These are phyloP conservation scores for Natrix natrix DNA, from an alignment of 2,797 vertebrate species.

Conservation along the genomic window DNA sequence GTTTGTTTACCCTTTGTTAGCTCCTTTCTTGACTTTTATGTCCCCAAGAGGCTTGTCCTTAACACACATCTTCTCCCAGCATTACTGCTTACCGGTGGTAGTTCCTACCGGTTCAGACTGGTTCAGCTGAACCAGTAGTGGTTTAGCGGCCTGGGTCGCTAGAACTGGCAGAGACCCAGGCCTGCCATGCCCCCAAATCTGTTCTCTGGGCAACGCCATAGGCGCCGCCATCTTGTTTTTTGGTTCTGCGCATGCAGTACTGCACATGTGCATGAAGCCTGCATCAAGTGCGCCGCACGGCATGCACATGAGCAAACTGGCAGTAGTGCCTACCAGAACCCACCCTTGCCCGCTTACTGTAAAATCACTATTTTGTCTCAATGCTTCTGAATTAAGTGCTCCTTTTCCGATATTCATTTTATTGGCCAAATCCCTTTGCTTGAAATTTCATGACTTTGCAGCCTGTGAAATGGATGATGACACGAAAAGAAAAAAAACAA, in stretches of 20 bases:
- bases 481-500: neutral
- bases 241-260: too few species aligned
- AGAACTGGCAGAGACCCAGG: too few species aligned
- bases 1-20: neutral
- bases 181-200: too few species aligned
- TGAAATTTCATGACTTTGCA: neutral
- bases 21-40: neutral
- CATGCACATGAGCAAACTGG: too few species aligned
- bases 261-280: too few species aligned
- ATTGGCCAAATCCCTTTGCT: neutral
- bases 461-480: neutral
- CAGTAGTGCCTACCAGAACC: too few species aligned
- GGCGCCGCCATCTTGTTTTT: too few species aligned
- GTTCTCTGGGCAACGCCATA: too few species aligned
- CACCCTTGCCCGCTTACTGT: neutral
- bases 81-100: neutral
- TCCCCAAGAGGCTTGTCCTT: neutral
- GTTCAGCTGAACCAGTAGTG: too few species aligned
- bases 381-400: neutral
- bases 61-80: neutral
- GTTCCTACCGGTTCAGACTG: too few species aligned
- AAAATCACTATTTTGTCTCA: neutral
- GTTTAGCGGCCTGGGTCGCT: too few species aligned
- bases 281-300: too few species aligned
- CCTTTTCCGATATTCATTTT: neutral